phyloP scores from a whole-genome alignment of 1,140 invertebrate species.

The Temnothorax longispinosus region DNA sequence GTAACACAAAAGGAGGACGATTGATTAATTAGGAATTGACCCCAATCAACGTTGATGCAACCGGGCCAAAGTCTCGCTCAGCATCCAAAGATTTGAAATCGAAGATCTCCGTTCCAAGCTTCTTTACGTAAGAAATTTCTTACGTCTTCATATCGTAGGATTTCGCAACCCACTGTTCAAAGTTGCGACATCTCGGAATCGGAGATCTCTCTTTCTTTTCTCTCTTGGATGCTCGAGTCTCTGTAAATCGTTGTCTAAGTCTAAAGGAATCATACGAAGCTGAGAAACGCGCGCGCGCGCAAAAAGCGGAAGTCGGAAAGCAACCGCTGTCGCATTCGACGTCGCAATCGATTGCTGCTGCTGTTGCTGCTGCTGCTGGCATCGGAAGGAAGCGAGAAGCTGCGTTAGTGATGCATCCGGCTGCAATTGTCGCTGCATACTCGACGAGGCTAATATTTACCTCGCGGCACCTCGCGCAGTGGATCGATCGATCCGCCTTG shows the following conservation, averaged over 20 bases:
- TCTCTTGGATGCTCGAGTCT: neutral
- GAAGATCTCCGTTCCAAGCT: neutral
- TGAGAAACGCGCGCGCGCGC: neutral
- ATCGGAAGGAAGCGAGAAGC: neutral
- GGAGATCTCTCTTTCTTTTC: neutral
- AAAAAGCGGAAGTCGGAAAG: slow-evolving; percentile 41
- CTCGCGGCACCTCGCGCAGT: slow-evolving; percentile 25
- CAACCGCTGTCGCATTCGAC: neutral
- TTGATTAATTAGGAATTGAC: neutral
- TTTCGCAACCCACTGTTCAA: neutral
- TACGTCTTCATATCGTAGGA: neutral
- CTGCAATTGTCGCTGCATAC: neutral
- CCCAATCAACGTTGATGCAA: neutral
- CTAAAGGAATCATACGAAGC: neutral
- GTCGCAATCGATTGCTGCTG: neutral
- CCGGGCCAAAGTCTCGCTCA: neutral
- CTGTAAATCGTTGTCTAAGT: neutral
- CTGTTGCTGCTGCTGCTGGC: neutral
- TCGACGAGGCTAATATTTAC: slow-evolving; percentile 61
- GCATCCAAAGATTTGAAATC: neutral
- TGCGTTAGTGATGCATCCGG: neutral
- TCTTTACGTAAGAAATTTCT: neutral
- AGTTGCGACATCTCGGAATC: neutral
- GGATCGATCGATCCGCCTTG: slow-evolving; percentile 53
- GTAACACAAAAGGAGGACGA: neutral